Evolutionary conservation across 2,888 invertebrate species (phyloP).

Genomic region (Chrysodeixis includens): DNA sequence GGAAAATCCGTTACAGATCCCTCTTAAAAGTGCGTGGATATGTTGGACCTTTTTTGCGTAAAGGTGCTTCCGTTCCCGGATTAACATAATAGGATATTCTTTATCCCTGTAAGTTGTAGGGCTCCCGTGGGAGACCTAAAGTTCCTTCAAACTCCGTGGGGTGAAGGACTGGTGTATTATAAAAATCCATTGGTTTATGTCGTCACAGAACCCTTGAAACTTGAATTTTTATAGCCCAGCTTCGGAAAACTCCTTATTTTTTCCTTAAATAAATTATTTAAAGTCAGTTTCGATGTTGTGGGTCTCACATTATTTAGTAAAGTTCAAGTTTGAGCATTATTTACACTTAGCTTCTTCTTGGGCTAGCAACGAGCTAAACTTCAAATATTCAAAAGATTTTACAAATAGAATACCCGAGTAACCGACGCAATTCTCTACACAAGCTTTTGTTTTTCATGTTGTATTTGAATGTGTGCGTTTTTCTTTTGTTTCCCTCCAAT

Average conservation of each 20-base stretch:
- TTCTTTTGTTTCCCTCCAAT: not conserved
- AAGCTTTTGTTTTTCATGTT: not conserved
- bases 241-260: constrained; percentile 9
- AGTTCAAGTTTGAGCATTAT: constrained; percentile 10
- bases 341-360: constrained; percentile 7
- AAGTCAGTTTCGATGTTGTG: constrained; percentile 5
- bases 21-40: constrained; percentile 66
- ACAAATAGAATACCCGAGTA: not conserved
- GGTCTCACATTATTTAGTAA: constrained; percentile 18
- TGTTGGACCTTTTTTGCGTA: constrained; percentile 65
- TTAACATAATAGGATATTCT: constrained; percentile 76
- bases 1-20: constrained; percentile 64
- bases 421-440: not conserved
- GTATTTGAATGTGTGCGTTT: not conserved
- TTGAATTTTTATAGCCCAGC: constrained; percentile 43
- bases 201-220: constrained; percentile 52
- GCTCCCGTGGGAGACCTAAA: constrained; percentile 72
- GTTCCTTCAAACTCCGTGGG: constrained; percentile 63
- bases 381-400: constrained; percentile 17
- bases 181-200: constrained; percentile 65
- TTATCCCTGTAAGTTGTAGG: constrained; percentile 71
- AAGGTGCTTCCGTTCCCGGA: constrained; percentile 67
- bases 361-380: not conserved
- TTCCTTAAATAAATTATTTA: constrained; percentile 23
- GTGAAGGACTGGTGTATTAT: constrained; percentile 62